A percentile compares a stretch with the other conserved stretches of the same genome.
Conservation (phyloP, 2,797 vertebrate species). For the Oreonectes daqikongensis region DNA sequence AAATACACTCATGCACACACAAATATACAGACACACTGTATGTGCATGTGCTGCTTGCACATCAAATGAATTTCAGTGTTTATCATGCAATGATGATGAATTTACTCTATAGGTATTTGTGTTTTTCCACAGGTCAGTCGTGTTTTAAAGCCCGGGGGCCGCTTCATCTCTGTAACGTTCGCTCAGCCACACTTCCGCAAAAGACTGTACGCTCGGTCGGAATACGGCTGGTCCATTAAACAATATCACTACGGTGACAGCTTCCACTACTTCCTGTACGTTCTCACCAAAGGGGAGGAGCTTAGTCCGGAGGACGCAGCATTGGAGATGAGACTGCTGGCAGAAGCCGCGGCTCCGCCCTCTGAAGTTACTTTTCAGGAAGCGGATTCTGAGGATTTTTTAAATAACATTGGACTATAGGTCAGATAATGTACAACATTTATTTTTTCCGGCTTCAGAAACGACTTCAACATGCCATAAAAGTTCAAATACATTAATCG, state of each 20-base stretch:
- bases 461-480: neutral
- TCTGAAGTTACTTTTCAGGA: slow-evolving; percentile 24
- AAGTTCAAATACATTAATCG: neutral
- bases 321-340: slow-evolving; percentile 72
- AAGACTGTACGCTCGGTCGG: slow-evolving; percentile 80
- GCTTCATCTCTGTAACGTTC: slow-evolving; percentile 89
- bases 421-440: neutral
- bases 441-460: neutral
- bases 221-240: slow-evolving; percentile 86
- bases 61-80: no score
- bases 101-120: neutral
- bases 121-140: slow-evolving; percentile 80
- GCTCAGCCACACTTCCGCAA: slow-evolving; percentile 88
- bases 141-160: slow-evolving; percentile 82
- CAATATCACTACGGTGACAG: slow-evolving; percentile 80
- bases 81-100: no score
- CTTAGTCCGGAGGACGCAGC: slow-evolving; percentile 76
- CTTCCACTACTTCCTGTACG: slow-evolving; percentile 88
- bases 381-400: slow-evolving; percentile 78
- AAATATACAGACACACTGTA: no score
- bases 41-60: no score
- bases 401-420: slow-evolving; percentile 81
- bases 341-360: slow-evolving; percentile 50
- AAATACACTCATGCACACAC: neutral
- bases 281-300: slow-evolving; percentile 86